Evolutionary conservation across 2,888 invertebrate genomes (phyloP), one percentile per base, ranked within the genome.

Genomic region (Gibbula magus): DNA sequence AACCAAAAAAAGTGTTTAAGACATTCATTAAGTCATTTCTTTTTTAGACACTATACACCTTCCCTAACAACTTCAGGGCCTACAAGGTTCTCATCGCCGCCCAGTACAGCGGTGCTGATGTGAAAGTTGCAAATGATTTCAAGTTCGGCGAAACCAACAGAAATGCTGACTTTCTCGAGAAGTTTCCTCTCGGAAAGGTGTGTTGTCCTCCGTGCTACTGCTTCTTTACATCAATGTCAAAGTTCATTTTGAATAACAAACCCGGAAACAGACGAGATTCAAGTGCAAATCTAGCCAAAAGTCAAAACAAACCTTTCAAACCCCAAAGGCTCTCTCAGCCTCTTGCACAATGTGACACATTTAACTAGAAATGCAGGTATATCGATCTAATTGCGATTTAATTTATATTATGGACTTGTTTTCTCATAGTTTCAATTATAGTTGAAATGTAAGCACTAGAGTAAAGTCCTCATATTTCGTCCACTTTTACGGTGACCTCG

Each of bases 171-270:
- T 99, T 98, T 94, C 94, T 97, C 87, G 96, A 96, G 93, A 99
- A 99, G 94, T 99, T 99, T 93, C 98, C 98, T n/a, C 94, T 96
- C 84, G 98, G 98, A 93, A 98, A 98, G 96, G 98, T 98, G 94
- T 95, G 95, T 45, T 45, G 45, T 45, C 45, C 5, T 45, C 45
- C 13, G 5, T 10, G 13, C 13, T 13, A 45, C 45, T 45, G 13
- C 45, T 10, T n/a, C n/a, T n/a, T n/a, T n/a, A n/a, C n/a, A 35
- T 35, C 3, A 35, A 35, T 35, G 35, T 35, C 45, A 1, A 45
- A 10, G 10, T n/a, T 56, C 1, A 56, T 18, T 56, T 56, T n/a
- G 25, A 56, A 10, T 56, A 56, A 5, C n/a, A 5, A 54, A 20
- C 22, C n/a, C 54, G 35, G 35, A 35, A 35, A 35, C 13, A 10